Conservation (phyloP, 2,113 vertebrate genomes). For the Myiopsitta monachus region DNA sequence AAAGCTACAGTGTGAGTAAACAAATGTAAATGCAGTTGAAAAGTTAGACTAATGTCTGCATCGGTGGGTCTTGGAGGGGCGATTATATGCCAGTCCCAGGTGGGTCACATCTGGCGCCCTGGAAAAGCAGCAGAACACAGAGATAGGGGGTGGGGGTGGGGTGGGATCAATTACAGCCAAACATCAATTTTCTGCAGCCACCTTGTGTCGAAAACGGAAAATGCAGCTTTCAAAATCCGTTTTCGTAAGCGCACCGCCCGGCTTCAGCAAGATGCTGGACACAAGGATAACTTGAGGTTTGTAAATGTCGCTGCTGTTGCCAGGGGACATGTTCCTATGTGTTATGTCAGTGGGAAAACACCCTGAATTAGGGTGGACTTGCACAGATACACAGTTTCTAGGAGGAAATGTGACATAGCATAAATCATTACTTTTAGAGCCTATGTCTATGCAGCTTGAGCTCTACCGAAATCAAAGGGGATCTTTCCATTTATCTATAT, state of each 20-base stretch:
- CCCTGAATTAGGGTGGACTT: background rate
- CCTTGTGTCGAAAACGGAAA: slow-evolving; percentile 27
- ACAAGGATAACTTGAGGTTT: rapidly evolving
- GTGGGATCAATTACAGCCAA: background rate
- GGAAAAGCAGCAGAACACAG: background rate
- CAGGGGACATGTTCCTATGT: background rate
- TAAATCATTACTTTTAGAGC: background rate
- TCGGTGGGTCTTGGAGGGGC: rapidly evolving
- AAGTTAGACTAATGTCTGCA: background rate
- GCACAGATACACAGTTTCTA: background rate
- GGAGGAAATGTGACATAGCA: background rate
- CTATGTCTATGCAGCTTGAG: background rate
- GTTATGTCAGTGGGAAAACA: background rate
- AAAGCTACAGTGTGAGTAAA: background rate
- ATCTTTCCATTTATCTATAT: background rate
- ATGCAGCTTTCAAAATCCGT: background rate
- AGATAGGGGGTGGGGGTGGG: rapidly evolving
- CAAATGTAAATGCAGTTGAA: background rate
- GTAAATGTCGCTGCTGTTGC: background rate
- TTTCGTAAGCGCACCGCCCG: rapidly evolving
- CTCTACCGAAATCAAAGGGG: background rate
- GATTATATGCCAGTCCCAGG: background rate
- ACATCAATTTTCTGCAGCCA: slow-evolving; percentile 45
- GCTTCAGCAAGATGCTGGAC: background rate
- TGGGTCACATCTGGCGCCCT: background rate